Base-by-base conservation (phyloP, 2,113 vertebrate species). In the Vulpes ferrilata region DNA sequence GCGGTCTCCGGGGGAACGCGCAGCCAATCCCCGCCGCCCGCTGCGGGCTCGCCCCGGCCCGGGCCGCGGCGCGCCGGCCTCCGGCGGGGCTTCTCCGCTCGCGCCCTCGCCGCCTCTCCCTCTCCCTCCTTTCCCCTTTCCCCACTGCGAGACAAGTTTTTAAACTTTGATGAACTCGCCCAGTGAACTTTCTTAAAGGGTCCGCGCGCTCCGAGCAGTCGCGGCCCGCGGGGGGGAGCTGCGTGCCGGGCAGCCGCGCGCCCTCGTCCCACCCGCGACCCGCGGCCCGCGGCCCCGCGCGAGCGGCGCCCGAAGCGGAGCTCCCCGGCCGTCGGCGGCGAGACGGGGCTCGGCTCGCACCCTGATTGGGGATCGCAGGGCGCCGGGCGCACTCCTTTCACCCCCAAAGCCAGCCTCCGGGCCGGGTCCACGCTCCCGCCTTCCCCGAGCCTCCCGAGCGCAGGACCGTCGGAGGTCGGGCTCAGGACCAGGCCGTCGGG, bases 171-270 rank as follows among this genome's bases (percentile, higher is more conserved):
- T 98, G 98, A 98, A 99, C 98, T 98, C 95, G 94, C 69, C 48
- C 30, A 32, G 81, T 67, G 92, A 98, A 98, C 98, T 98, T 99
- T 98, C 98, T 99, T 99, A 98, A 99, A 99, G 98, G 98, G 97
- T 64, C 86, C 94, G 96, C 93, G 89, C 82, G 79, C 67, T 20
- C 32, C 32, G 57, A 62, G 38, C 55, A 0, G 69, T 32, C 59
- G 25, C 80, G 23, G 93, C 89, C 80, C 7, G 59, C 69, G 64
- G 22, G 64, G 53, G 30, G 88, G 83, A 80, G 82, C 35, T 3
- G 13, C 23, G 55, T n/a, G 90, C 62, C 27, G 0, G 8, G 84
- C 83, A 9, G 79, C 23, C 7, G 23, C 59, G 8, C 27, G n/a
- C 55, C 22, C 6, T 2, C 1, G 8, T 35, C 38, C 53, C 20